Evolutionary conservation across 2,113 vertebrate species (phyloP).

Genomic region (Zingel zingel): DNA sequence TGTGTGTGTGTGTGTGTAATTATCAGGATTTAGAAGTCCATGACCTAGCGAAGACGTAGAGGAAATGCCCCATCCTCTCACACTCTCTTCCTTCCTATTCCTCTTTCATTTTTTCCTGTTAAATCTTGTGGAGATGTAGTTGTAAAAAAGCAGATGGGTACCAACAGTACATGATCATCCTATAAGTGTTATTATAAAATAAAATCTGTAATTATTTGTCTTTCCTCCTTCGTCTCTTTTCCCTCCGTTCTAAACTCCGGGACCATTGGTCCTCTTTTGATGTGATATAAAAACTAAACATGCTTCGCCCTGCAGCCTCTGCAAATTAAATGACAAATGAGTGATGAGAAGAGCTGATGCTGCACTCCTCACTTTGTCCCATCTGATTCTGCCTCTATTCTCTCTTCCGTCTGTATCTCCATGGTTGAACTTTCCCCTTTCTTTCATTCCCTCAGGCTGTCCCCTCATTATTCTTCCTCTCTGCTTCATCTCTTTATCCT

Average conservation of each 20-base stretch:
- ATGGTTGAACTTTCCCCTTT: not conserved
- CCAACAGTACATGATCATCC: not conserved
- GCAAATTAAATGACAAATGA: constrained; percentile 72
- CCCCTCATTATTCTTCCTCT: constrained; percentile 34
- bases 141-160: not conserved
- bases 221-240: not conserved
- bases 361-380: constrained; percentile 30
- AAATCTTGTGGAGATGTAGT: not conserved
- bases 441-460: not conserved
- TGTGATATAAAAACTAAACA: constrained; percentile 43
- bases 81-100: not conserved
- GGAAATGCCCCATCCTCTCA: constrained; percentile 20
- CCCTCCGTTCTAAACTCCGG: not conserved
- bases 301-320: constrained; percentile 37
- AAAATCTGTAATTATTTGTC: constrained; percentile 11
- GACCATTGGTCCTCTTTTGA: constrained; percentile 30
- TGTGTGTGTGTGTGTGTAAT: not conserved
- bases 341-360: constrained; percentile 70
- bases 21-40: constrained; percentile 45
- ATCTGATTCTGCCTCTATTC: constrained; percentile 18
- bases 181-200: not conserved
- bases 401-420: not conserved
- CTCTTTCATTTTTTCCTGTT: not conserved
- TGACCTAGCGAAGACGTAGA: constrained; percentile 39
- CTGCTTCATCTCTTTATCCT: constrained; percentile 10